Conservation (phyloP, 2,888 invertebrate species). For the Orgyia antiqua region DNA sequence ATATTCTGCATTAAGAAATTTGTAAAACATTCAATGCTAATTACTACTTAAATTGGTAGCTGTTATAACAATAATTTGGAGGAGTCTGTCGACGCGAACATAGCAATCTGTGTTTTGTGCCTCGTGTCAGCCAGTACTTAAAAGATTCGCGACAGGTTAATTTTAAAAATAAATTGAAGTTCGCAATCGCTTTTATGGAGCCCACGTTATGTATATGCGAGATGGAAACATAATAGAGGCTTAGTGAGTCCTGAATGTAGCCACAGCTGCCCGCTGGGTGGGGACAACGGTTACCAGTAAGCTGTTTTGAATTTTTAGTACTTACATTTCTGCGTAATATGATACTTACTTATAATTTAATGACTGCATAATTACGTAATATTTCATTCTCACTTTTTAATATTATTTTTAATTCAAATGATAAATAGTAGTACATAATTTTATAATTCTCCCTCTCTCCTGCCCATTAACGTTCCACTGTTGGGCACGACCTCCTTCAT, state of each 20-base stretch:
- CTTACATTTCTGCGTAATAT: constrained; percentile 32
- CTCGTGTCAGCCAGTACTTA: constrained; percentile 33
- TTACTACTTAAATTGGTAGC: neutral
- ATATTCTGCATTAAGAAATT: too few species aligned
- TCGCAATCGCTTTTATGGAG: constrained; percentile 45
- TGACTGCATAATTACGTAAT: constrained; percentile 9
- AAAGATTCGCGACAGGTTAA: constrained; percentile 69
- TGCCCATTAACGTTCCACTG: too few species aligned
- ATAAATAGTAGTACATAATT: too few species aligned
- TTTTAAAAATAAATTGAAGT: constrained; percentile 71
- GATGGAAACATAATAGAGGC: constrained; percentile 51
- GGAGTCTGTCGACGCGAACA: constrained; percentile 18
- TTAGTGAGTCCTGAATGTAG: constrained; percentile 44
- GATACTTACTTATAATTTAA: constrained; percentile 15
- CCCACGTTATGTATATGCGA: constrained; percentile 46
- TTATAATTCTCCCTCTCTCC: too few species aligned
- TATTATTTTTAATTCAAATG: too few species aligned
- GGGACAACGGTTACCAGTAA: constrained; percentile 46
- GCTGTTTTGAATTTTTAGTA: constrained; percentile 51
- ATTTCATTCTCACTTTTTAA: too few species aligned
- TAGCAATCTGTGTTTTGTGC: constrained; percentile 38
- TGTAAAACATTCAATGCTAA: too few species aligned
- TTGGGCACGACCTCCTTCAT: too few species aligned
- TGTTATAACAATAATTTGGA: constrained; percentile 18
- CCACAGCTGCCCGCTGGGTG: constrained; percentile 59